Percentiles rank a stretch among this genome's conserved stretches.
Conservation (phyloP, 2,797 vertebrate species). For the Podarcis siculus region DNA sequence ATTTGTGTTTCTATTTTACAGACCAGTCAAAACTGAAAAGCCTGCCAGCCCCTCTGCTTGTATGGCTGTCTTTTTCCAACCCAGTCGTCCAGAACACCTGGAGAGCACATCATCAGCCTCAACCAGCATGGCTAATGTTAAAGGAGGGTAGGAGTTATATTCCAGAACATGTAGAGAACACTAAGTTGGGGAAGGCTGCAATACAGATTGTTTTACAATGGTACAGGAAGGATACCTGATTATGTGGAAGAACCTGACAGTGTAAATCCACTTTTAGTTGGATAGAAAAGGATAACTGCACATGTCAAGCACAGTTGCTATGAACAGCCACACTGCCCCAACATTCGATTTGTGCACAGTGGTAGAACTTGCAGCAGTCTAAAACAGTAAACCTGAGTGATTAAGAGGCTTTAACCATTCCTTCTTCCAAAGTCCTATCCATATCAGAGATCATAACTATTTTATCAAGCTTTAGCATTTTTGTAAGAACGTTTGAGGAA, state of each 20-base stretch:
- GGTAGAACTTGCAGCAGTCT: background rate
- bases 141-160: no score
- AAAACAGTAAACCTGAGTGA: background rate
- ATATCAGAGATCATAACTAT: background rate
- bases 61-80: background rate
- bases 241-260: background rate
- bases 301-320: background rate
- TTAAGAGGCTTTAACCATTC: background rate
- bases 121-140: no score
- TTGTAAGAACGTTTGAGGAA: background rate
- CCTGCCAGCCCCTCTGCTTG: background rate
- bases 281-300: background rate
- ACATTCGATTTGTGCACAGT: background rate
- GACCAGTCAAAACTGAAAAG: background rate
- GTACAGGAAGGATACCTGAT: background rate
- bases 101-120: no score
- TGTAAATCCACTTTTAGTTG: background rate
- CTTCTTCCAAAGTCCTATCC: background rate
- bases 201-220: no score
- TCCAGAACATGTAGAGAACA: no score
- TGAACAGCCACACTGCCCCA: background rate
- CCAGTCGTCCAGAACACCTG: no score
- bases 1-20: background rate
- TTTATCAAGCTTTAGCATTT: background rate
- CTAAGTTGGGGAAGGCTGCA: no score